A percentile compares a stretch with the other conserved stretches of the same genome.
Conservation (phyloP, 2,888 invertebrate species). For the Pecten maximus region DNA sequence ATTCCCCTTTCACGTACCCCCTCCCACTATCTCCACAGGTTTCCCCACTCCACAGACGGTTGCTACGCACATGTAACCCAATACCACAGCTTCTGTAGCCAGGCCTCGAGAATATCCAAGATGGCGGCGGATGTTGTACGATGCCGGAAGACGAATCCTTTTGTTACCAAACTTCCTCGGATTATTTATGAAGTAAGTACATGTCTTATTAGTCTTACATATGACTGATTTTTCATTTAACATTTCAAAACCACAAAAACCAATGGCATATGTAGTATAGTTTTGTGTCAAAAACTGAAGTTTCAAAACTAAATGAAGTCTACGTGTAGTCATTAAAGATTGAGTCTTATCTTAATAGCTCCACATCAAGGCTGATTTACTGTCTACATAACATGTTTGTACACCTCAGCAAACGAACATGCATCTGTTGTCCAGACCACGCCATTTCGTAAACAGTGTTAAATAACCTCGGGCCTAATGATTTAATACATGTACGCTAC, state of each 20-base stretch:
- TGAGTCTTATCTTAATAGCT: not conserved
- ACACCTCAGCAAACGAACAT: too few species aligned
- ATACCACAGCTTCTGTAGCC: not conserved
- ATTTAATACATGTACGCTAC: too few species aligned
- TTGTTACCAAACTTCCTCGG: not conserved
- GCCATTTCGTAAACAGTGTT: too few species aligned
- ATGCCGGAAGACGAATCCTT: not conserved
- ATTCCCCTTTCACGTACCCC: not conserved
- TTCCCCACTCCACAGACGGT: not conserved
- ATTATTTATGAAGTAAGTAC: not conserved
- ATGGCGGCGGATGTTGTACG: not conserved
- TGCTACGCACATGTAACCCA: constrained; percentile 11
- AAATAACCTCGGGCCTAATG: too few species aligned
- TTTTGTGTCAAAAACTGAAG: not conserved
- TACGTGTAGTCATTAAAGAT: not conserved
- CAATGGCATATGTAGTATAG: not conserved
- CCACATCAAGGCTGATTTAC: not conserved
- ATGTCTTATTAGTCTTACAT: not conserved
- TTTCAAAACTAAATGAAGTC: too few species aligned
- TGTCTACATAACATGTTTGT: not conserved
- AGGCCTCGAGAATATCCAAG: not conserved
- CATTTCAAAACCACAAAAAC: not conserved
- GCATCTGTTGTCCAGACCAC: not conserved
- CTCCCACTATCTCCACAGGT: not conserved
- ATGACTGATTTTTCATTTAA: not conserved